These are phyloP conservation scores for Melanostoma mellinum DNA, from an alignment of 2,888 invertebrate genomes.

Conservation along the genomic window DNA sequence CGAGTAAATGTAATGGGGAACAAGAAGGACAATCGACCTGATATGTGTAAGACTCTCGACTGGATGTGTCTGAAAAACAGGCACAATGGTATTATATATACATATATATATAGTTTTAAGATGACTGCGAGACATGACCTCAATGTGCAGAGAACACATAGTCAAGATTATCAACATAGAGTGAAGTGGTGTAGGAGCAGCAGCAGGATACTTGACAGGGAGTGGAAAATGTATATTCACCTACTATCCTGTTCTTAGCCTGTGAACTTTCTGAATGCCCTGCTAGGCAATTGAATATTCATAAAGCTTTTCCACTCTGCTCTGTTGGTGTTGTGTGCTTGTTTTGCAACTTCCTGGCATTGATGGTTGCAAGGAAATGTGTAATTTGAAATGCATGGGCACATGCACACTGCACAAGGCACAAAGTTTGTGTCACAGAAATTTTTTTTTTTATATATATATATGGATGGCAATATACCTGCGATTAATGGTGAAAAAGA, in stretches of 20 bases:
- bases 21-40: slow-evolving; percentile 58
- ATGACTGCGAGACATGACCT: slow-evolving; percentile 61
- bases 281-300: slow-evolving; percentile 68
- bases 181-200: slow-evolving; percentile 19
- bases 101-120: slow-evolving; percentile 23
- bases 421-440: background rate
- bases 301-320: slow-evolving; percentile 42
- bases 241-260: slow-evolving; percentile 1
- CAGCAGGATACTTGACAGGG: slow-evolving; percentile 25
- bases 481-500: background rate
- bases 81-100: slow-evolving; percentile 3
- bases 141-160: slow-evolving; percentile 51
- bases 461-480: slow-evolving; percentile 10
- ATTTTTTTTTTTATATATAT: background rate
- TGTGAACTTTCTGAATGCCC: slow-evolving; percentile 50
- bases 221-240: slow-evolving; percentile 14
- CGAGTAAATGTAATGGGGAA: slow-evolving; percentile 34
- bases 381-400: slow-evolving; percentile 68
- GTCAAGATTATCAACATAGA: slow-evolving; percentile 56
- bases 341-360: slow-evolving; percentile 49
- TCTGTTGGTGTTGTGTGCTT: slow-evolving; percentile 6
- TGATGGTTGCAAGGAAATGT: slow-evolving; percentile 53
- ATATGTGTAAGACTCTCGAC: slow-evolving; percentile 28
- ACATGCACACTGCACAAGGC: slow-evolving; percentile 59
- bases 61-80: slow-evolving; percentile 44